These are phyloP conservation scores for Triplophysa rosa DNA, from an alignment of 2,113 vertebrate genomes.

Conservation along the genomic window DNA sequence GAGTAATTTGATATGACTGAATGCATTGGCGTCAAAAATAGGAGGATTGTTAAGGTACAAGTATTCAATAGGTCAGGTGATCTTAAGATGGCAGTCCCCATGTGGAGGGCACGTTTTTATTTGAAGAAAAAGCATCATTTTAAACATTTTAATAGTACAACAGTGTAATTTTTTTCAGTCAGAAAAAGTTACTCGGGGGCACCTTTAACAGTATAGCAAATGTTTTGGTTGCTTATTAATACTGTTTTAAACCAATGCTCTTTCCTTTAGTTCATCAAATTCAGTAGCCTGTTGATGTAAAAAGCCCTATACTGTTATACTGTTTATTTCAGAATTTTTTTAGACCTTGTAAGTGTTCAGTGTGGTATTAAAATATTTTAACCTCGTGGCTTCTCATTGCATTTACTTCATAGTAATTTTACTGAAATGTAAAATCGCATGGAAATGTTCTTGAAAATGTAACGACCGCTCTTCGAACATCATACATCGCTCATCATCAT, in stretches of 20 bases:
- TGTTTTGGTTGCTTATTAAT: background rate
- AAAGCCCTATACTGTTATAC: background rate
- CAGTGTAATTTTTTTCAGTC: background rate
- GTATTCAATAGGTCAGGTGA: too few relatives aligned
- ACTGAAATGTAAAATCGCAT: background rate
- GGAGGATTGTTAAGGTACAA: too few relatives aligned
- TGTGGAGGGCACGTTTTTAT: too few relatives aligned
- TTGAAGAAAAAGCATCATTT: background rate
- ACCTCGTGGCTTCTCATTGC: background rate
- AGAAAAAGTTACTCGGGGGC: background rate
- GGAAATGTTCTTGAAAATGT: background rate
- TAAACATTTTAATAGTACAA: background rate
- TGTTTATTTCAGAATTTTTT: background rate
- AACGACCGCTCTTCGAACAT: background rate
- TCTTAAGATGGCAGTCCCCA: too few relatives aligned
- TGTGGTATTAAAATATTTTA: constrained; percentile 13
- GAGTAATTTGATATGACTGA: too few relatives aligned
- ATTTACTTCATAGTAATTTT: constrained; percentile 4
- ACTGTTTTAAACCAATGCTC: background rate
- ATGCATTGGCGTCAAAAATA: too few relatives aligned
- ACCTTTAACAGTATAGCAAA: background rate
- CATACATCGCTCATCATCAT: background rate
- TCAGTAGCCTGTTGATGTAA: background rate
- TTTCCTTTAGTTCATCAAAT: background rate
- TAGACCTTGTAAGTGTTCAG: background rate